A percentile compares a stretch with the other conserved stretches of the same genome.
Evolutionary conservation across 1,140 invertebrate species (phyloP).

Genomic region (Phocides pigmalion): DNA sequence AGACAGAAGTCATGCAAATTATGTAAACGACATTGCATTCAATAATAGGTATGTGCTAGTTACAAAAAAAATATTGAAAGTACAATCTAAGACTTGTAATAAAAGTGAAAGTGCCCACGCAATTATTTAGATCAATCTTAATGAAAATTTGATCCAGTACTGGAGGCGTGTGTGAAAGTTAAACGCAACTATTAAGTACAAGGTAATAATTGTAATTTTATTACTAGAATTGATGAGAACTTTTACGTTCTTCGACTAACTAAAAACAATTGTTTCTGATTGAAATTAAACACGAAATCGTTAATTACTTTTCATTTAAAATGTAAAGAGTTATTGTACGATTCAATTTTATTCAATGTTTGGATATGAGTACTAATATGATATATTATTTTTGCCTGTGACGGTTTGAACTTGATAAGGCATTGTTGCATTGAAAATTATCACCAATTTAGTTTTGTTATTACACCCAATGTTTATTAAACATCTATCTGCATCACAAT

Average conservation of each 20-base stretch:
- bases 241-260: no score
- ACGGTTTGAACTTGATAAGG: background rate
- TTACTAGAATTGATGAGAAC: background rate
- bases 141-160: background rate
- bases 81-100: slow-evolving; percentile 36
- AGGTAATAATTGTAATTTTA: background rate
- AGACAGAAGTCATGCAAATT: slow-evolving; percentile 22
- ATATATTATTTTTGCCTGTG: background rate
- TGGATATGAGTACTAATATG: background rate
- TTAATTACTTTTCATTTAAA: no score
- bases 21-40: slow-evolving; percentile 23
- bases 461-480: slow-evolving; percentile 15
- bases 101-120: slow-evolving; percentile 53
- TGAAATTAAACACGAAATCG: no score
- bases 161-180: background rate
- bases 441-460: slow-evolving; percentile 8
- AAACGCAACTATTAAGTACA: slow-evolving; percentile 13
- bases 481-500: slow-evolving; percentile 13
- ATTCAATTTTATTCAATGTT: no score
- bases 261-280: no score
- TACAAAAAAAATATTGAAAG: slow-evolving; percentile 22
- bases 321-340: no score
- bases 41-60: background rate
- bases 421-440: slow-evolving; percentile 1
- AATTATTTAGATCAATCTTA: slow-evolving; percentile 29